These are phyloP conservation scores for Idaea dimidiata DNA, from an alignment of 2,888 invertebrate species.

Conservation along the genomic window DNA sequence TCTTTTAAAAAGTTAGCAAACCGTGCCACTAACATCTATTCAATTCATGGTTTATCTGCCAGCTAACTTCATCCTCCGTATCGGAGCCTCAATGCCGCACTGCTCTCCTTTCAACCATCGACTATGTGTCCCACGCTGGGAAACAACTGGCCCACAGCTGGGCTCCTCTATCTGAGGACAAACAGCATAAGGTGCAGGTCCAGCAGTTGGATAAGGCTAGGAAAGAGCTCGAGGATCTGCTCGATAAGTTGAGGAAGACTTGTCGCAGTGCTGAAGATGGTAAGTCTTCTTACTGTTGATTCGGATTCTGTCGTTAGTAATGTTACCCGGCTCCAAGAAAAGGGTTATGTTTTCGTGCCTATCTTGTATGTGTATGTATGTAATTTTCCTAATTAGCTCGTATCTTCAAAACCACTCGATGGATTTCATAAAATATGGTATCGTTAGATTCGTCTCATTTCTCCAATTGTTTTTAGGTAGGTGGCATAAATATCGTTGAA, in stretches of 20 bases:
- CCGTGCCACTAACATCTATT: too few species aligned
- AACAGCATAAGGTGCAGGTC: slow-evolving; percentile 21
- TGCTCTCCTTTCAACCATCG: slow-evolving; percentile 27
- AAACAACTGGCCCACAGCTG: slow-evolving; percentile 26
- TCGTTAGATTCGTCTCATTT: too few species aligned
- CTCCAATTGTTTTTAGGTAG: too few species aligned
- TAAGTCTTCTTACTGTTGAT: slow-evolving; percentile 6
- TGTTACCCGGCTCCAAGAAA: too few species aligned
- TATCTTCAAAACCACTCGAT: too few species aligned
- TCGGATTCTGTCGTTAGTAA: neutral
- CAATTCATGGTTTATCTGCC: neutral
- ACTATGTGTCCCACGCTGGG: slow-evolving; percentile 28
- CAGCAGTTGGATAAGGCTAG: slow-evolving; percentile 24
- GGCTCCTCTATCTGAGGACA: slow-evolving; percentile 18
- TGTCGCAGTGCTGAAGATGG: slow-evolving; percentile 20
- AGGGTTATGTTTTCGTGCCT: too few species aligned
- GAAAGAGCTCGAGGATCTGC: slow-evolving; percentile 24
- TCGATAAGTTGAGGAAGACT: slow-evolving; percentile 30
- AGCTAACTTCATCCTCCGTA: slow-evolving; percentile 42
- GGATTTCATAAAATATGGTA: too few species aligned
- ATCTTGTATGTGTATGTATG: too few species aligned
- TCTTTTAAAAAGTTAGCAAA: too few species aligned
- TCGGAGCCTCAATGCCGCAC: slow-evolving; percentile 33
- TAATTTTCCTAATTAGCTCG: too few species aligned
- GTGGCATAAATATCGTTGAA: too few species aligned